Base-by-base conservation (phyloP, 2,797 vertebrate species). In the Pseudopleuronectes americanus region DNA sequence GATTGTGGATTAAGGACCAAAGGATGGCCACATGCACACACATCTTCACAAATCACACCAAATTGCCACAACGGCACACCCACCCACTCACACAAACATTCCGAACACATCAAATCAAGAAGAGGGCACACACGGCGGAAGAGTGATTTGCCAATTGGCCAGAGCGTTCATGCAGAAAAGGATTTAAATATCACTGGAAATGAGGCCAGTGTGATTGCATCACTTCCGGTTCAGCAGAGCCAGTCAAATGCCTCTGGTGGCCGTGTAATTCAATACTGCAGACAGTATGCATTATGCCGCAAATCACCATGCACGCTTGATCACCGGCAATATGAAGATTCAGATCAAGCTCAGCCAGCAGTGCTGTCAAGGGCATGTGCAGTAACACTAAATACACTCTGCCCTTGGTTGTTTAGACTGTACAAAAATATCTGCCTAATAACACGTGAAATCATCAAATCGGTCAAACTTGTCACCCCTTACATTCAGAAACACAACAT, bases 181-280 rank as follows among this genome's bases (percentile, higher is more conserved):
- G 79, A 90, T 91, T 91, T 89, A 92, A 92, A 93, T 92, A 92
- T 90, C 90, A 91, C 86, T 89, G 90, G 84, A 92, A 91, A 91
- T 87, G 81, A 80, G 83, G 81, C 86, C 79, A 84, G 75, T 64
- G 68, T 83, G 79, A 93, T 89, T 92, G 79, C 88, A 91, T 92
- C 90, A 91, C 87, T 90, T 91, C 90, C 80, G 74, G 88, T 82
- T 92, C 87, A 91, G 74, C 79, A 77, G 83, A 91, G 77, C 85
- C 55, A 76, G 64, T 84, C 71, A 80, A 87, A 90, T 76, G 80
- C 81, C 86, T 89, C 83, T 85, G 89, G 89, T 89, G 87, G 86
- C 81, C 56, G 54, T 84, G 77, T 82, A 85, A 90, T 87, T 88
- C 68, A 80, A 81, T 86, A 74, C 58, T 72, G 28, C 26, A 64